A percentile compares a stretch with the other conserved stretches of the same genome.
These are phyloP conservation scores for Cephonodes hylas DNA, from an alignment of 2,888 invertebrate genomes.

Conservation along the genomic window DNA sequence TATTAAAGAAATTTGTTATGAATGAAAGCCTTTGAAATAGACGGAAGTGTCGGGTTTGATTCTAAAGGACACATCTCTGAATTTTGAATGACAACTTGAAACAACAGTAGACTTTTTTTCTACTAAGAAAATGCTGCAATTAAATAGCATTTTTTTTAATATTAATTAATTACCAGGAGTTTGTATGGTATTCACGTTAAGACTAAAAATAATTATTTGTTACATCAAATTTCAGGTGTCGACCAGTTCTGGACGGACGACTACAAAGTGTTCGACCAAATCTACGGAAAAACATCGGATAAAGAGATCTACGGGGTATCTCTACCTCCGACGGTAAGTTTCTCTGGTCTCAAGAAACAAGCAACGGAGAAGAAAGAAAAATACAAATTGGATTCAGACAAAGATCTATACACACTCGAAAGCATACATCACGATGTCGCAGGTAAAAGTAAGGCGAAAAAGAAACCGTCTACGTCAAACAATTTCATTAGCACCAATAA, in stretches of 20 bases:
- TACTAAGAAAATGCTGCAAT: too few relatives aligned
- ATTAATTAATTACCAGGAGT: too few relatives aligned
- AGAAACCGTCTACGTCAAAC: conserved; percentile 41
- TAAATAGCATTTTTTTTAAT: too few relatives aligned
- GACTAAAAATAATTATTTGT: not conserved
- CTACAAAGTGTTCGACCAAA: conserved; percentile 65
- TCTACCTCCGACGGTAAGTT: conserved; percentile 46
- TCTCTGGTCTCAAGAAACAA: conserved; percentile 33
- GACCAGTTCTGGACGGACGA: conserved; percentile 71
- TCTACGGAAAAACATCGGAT: conserved; percentile 72
- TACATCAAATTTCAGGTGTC: not conserved
- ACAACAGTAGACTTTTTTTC: too few relatives aligned
- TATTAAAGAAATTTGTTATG: too few relatives aligned
- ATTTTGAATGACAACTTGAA: too few relatives aligned
- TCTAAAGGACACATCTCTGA: too few relatives aligned
- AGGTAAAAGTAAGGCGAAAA: conserved; percentile 25
- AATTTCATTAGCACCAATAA: conserved; percentile 57
- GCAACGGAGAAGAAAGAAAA: conserved; percentile 58
- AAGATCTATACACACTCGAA: conserved; percentile 36
- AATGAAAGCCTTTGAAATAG: too few relatives aligned
- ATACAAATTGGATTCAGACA: conserved; percentile 36
- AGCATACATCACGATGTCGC: conserved; percentile 42
- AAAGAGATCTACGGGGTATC: conserved; percentile 59
- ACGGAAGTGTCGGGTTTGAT: too few relatives aligned
- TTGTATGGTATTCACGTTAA: too few relatives aligned